Conservation (phyloP, 2,113 vertebrate species). For the Pseudorhombus dupliciocellatus region DNA sequence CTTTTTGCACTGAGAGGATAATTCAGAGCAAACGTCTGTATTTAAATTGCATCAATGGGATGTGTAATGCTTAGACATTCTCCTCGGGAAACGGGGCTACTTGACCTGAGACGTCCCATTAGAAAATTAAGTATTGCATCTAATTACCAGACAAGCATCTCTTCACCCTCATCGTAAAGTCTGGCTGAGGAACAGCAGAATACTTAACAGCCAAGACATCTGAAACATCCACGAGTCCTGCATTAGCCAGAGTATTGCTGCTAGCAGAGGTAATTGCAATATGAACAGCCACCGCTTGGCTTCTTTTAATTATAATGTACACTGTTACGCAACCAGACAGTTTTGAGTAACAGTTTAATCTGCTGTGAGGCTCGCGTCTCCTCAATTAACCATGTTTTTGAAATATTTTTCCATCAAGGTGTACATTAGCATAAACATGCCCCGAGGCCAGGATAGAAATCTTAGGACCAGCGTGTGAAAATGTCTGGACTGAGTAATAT, state of each 20-base stretch:
- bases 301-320: constrained; percentile 44
- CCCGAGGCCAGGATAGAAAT: constrained; percentile 24
- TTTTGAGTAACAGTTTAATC: constrained; percentile 16
- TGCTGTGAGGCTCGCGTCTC: constrained; percentile 34
- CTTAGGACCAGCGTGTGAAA: constrained; percentile 26
- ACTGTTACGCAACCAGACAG: not conserved
- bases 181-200: constrained; percentile 51
- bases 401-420: constrained; percentile 18
- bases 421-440: constrained; percentile 29
- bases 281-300: constrained; percentile 32
- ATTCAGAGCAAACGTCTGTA: constrained; percentile 16
- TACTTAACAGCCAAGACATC: constrained; percentile 53
- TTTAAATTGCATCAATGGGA: constrained; percentile 41
- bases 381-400: constrained; percentile 12
- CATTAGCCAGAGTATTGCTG: constrained; percentile 18
- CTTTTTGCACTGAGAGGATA: constrained; percentile 21
- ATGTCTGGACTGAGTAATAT: constrained; percentile 10
- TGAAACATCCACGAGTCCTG: constrained; percentile 33
- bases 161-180: constrained; percentile 57
- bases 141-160: constrained; percentile 71
- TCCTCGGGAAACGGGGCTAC: constrained; percentile 36
- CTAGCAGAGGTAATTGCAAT: constrained; percentile 27
- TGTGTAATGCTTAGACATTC: constrained; percentile 43
- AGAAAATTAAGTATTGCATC: constrained; percentile 68
- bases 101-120: constrained; percentile 70